Conservation (phyloP, 2,888 invertebrate species). For the Macrophya annulata region DNA sequence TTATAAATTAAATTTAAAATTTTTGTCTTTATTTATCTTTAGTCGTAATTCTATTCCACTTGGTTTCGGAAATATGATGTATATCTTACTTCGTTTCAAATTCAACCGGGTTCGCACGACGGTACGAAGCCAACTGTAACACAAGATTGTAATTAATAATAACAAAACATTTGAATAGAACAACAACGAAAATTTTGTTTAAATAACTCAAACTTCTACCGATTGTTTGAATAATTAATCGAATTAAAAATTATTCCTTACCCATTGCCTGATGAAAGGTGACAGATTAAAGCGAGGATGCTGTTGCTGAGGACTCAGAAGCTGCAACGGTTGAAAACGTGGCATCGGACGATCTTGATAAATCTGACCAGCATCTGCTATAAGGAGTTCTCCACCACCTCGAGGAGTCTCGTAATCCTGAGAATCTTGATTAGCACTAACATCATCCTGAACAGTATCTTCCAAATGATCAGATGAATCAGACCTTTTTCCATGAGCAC, state of each 20-base stretch:
- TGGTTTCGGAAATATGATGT: background rate
- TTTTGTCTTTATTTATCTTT: background rate
- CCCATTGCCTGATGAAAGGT: slow-evolving; percentile 79
- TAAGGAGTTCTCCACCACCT: slow-evolving; percentile 40
- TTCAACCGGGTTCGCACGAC: slow-evolving; percentile 63
- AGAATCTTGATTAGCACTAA: slow-evolving; percentile 42
- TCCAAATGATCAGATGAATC: slow-evolving; percentile 77
- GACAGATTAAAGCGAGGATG: slow-evolving; percentile 69
- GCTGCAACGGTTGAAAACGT: slow-evolving; percentile 38
- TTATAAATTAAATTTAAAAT: background rate
- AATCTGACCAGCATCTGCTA: slow-evolving; percentile 44
- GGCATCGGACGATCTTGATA: slow-evolving; percentile 51
- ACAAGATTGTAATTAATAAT: slow-evolving; percentile 54
- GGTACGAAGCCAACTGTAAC: slow-evolving; percentile 68
- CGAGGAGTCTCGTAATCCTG: slow-evolving; percentile 45
- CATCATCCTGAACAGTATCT: slow-evolving; percentile 49
- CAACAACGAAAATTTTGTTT: background rate
- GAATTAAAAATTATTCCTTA: slow-evolving; percentile 62
- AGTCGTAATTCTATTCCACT: slow-evolving; percentile 39
- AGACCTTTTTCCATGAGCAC: slow-evolving; percentile 88
- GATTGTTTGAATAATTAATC: background rate
- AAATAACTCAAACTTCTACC: background rate
- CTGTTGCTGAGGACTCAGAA: slow-evolving; percentile 50
- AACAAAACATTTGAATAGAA: background rate
- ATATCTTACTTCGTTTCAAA: slow-evolving; percentile 59